phyloP scores from a whole-genome alignment of 2,888 invertebrate species.

The Hypercompe scribonia region DNA sequence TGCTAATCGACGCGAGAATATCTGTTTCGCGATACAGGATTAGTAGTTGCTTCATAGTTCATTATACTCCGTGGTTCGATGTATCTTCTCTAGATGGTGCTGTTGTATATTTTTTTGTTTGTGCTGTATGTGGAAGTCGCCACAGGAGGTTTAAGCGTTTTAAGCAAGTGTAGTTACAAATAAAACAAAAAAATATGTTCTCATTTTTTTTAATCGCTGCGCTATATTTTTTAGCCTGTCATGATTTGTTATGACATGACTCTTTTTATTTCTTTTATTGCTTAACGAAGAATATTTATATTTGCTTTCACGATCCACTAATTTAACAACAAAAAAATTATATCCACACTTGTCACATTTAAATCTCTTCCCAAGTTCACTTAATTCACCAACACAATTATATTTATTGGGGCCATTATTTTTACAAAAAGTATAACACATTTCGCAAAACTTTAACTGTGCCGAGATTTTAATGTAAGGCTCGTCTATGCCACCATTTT shows the following conservation, averaged over 20 bases:
- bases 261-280: constrained; percentile 24
- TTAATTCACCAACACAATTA: constrained; percentile 33
- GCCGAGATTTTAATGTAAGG: not conserved
- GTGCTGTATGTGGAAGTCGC: no score
- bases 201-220: constrained; percentile 61
- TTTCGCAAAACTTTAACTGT: not conserved
- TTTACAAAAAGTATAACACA: constrained; percentile 48
- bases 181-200: constrained; percentile 46
- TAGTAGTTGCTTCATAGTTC: no score
- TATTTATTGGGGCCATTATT: constrained; percentile 42
- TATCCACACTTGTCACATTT: constrained; percentile 52
- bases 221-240: constrained; percentile 59
- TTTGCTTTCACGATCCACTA: constrained; percentile 31
- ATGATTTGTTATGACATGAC: constrained; percentile 42
- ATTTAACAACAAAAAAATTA: constrained; percentile 55
- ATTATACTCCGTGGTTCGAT: no score
- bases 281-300: not conserved
- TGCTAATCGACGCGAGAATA: no score
- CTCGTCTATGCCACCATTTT: constrained; percentile 4
- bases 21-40: no score
- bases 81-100: no score
- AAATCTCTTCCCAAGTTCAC: constrained; percentile 41
- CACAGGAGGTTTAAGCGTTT: no score
- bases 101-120: no score
- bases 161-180: constrained; percentile 24